Evolutionary conservation across 2,113 vertebrate genomes (phyloP), one percentile per base, ranked within the genome.

Genomic region (Corythornis madagascariensis): DNA sequence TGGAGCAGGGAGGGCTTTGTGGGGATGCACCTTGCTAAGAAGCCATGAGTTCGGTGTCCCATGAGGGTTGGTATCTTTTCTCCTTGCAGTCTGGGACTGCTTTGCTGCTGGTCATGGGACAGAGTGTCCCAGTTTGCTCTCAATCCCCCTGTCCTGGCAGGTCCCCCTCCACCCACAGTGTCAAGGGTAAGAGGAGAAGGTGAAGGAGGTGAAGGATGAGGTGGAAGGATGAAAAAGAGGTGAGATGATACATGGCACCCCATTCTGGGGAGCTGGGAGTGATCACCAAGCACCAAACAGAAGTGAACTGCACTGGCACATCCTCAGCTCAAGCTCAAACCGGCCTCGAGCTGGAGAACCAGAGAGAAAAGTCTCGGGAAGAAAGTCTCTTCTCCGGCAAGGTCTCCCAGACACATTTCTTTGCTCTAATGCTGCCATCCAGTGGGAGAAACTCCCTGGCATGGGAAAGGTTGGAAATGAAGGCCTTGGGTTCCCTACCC

Each of bases 401-500:
- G 48, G 25, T n/a, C 43, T 80, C 53, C 53, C 5, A 1, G 61
- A 26, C 26, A 65, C 0, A 11, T 47, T 94, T 91, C 43, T 35
- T 92, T 78, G 91, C 75, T 92, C 73, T 57, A 42, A 64, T 77
- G 88, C 93, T 77, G 96, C 94, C 96, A 94, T 90, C 96, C 90
- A 90, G 96, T 81, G 95, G 95, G 82, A 88, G 76, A 90, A 93
- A 78, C 6, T 65, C 56, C 71, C 50, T 21, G 60, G 10, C 11
- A 26, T 6, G 35, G 73, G 55, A 73, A 89, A 76, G 18, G 43
- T 8, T 88, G 75, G 31, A 43, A 55, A 47, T 2, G 1, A 43
- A 21, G 43, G 4, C 3, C 5, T 5, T 24, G 25, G 29, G 19
- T 4, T n/a, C 35, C 31, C 17, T 47, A 33, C 19, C 17, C 10